These are phyloP conservation scores for Hucho hucho DNA, from an alignment of 2,113 vertebrate genomes.

Conservation along the genomic window DNA sequence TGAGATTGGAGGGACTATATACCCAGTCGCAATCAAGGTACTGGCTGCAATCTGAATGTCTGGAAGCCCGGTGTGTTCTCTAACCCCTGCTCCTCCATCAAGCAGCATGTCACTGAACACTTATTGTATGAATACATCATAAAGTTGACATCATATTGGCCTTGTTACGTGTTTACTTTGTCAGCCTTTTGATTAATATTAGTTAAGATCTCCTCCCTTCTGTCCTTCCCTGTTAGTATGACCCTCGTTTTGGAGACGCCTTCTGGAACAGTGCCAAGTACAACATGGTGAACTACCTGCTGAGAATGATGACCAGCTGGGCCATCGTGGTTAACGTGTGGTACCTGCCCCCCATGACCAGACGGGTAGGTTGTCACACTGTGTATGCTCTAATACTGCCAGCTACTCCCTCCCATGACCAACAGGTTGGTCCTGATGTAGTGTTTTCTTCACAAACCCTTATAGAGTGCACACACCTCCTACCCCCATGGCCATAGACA, in stretches of 20 bases:
- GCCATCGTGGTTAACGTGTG: conserved; percentile 94
- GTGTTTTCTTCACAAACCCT: background rate
- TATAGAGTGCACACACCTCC: background rate
- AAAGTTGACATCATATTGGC: background rate
- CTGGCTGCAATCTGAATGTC: background rate
- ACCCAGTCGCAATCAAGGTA: conserved; percentile 96
- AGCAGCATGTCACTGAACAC: background rate
- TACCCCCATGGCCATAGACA: background rate
- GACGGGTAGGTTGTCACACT: conserved; percentile 72
- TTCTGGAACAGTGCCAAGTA: conserved; percentile 97
- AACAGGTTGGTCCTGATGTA: background rate
- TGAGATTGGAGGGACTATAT: conserved; percentile 92
- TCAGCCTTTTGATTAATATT: background rate
- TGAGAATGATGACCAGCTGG: conserved; percentile 96
- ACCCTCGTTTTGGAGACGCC: conserved; percentile 91
- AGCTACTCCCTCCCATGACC: background rate
- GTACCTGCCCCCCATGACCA: conserved; percentile 92
- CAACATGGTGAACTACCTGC: conserved; percentile 89
- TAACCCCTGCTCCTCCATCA: background rate
- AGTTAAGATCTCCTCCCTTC: background rate
- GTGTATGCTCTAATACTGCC: background rate
- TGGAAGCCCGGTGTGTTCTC: too few species aligned
- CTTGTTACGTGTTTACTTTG: background rate
- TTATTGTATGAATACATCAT: background rate
- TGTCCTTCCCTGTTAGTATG: conserved; percentile 76